These are phyloP conservation scores for Tachystola acroxantha DNA, from an alignment of 2,888 invertebrate species.

Conservation along the genomic window DNA sequence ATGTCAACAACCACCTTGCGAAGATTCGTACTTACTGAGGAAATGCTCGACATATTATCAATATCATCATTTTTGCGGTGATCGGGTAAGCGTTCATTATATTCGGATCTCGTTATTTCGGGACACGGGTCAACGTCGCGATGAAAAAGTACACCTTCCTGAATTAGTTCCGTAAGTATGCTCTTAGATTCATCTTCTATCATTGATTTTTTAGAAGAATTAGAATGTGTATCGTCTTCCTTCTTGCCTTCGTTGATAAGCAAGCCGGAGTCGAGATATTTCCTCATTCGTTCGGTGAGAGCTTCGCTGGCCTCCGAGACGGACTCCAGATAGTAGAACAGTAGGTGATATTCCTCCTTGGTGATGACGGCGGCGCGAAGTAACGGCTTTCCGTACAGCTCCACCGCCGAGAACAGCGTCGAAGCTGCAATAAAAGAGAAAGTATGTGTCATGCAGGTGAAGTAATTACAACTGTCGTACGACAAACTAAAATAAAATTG, in stretches of 20 bases:
- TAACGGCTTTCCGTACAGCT: conserved; percentile 81
- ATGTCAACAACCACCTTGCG: conserved; percentile 64
- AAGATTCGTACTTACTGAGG: conserved; percentile 45
- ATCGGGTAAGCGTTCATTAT: conserved; percentile 40
- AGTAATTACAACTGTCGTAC: background rate
- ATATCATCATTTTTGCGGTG: conserved; percentile 49
- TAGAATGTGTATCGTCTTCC: conserved; percentile 33
- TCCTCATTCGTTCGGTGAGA: conserved; percentile 67
- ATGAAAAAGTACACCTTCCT: conserved; percentile 66
- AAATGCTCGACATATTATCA: conserved; percentile 48
- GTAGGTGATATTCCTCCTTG: conserved; percentile 71
- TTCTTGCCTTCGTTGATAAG: conserved; percentile 43
- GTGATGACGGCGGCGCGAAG: conserved; percentile 68
- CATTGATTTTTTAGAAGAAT: conserved; percentile 29
- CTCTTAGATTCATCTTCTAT: conserved; percentile 54
- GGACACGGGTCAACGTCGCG: conserved; percentile 66
- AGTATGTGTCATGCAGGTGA: conserved; percentile 5
- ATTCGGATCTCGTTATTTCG: conserved; percentile 51
- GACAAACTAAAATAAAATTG: background rate
- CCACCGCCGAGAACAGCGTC: conserved; percentile 79
- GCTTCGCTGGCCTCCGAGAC: conserved; percentile 71
- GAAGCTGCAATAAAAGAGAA: conserved; percentile 60
- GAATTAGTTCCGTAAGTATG: conserved; percentile 61
- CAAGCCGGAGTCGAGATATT: conserved; percentile 71
- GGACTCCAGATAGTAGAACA: conserved; percentile 73